Evolutionary conservation across 2,888 invertebrate genomes (phyloP).

Genomic region (Mactromeris polynyma): DNA sequence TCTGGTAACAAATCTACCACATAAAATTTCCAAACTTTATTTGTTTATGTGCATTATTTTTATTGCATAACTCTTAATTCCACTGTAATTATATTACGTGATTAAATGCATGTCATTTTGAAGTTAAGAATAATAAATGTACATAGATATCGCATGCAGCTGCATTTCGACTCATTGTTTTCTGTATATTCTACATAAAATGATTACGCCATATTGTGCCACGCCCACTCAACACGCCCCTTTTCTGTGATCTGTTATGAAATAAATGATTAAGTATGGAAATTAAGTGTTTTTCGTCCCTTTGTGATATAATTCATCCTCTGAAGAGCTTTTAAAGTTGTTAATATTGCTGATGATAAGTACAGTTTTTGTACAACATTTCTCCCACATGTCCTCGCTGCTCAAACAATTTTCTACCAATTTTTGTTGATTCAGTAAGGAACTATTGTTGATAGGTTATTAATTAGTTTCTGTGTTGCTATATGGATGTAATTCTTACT

Average conservation of each 20-base stretch:
- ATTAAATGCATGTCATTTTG: slow-evolving; percentile 9
- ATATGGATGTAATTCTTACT: not conserved
- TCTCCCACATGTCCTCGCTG: not conserved
- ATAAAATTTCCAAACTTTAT: not conserved
- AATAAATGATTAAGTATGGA: slow-evolving; percentile 2
- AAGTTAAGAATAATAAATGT: not conserved
- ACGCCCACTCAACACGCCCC: not conserved
- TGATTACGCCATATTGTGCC: not conserved
- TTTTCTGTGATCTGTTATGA: not conserved
- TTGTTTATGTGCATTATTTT: not conserved
- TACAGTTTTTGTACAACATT: not conserved
- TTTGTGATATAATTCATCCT: not conserved
- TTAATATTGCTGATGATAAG: not conserved
- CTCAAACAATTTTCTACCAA: not conserved
- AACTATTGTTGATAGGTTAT: too few relatives aligned
- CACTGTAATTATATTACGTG: not conserved
- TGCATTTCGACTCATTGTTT: not conserved
- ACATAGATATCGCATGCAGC: slow-evolving; percentile 2
- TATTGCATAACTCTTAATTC: not conserved
- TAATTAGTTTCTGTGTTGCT: not conserved
- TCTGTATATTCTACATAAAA: not conserved
- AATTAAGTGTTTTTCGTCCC: not conserved
- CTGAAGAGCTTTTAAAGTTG: not conserved
- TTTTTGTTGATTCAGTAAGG: too few relatives aligned
- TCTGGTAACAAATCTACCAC: not conserved